Base-by-base conservation (phyloP, 2,113 vertebrate species). In the Podarcis raffonei region DNA sequence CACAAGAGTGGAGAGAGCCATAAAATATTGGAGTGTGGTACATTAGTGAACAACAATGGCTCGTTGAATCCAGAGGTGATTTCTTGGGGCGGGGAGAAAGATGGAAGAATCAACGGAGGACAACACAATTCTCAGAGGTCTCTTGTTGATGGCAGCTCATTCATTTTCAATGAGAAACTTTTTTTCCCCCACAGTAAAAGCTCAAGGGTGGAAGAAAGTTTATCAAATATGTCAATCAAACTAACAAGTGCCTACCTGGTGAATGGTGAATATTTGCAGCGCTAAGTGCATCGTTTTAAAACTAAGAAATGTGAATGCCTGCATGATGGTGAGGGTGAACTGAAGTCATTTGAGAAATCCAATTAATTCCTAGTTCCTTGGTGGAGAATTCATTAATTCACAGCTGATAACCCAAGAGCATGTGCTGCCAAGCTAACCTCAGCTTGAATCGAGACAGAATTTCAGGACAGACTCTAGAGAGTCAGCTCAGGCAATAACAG, bases 51-150 rank as follows among this genome's bases (percentile, higher is more conserved):
- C 57, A 91, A 88, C 23, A 74, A n/a, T 65, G 76, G 48, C 69
- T 30, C 85, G 86, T 89, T 83, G 83, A 94, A 90, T 75, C 35
- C 75, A 80, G 53, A 93, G 88, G 85, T 27, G 87, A 91, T 90
- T 89, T 80, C 42, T n/a, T 18, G 15, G 66, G 25, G 8, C 2
- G 25, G 25, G 23, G 6, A 23, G 66, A 57, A 3, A 27, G 48
- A 6, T 20, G 3, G 20, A 18, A 76, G 25, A 27, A n/a, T 57
- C 48, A 16, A 20, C 15, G n/a, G 48, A 15, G 76, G 30, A 5
- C 27, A 80, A 16, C 48, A 48, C 48, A 80, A 30, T 27, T 53
- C 27, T 77, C 22, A 11, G 37, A 25, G 35, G 35, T 22, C 37
- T 77, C 37, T 53, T 37, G 39, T 53, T 53, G 39, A 79, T 30